Evolutionary conservation across 2,113 vertebrate genomes (phyloP).

Genomic region (Paraplagusia blochii): DNA sequence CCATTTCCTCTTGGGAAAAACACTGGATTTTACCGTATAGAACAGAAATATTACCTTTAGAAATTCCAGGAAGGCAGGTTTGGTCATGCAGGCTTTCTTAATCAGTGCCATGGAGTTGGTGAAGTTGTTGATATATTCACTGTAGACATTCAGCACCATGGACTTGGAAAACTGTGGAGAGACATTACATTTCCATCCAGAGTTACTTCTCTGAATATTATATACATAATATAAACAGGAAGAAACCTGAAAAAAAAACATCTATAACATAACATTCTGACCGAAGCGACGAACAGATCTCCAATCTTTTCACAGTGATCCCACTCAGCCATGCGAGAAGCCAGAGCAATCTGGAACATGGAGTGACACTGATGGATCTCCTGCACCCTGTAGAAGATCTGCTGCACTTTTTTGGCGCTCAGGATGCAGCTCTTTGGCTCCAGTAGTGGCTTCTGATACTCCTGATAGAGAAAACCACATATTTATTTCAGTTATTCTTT

Average conservation of each 20-base stretch:
- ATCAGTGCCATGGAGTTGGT: slow-evolving; percentile 93
- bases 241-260: background rate
- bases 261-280: slow-evolving; percentile 62
- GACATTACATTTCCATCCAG: background rate
- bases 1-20: background rate
- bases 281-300: slow-evolving; percentile 93
- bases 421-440: slow-evolving; percentile 88
- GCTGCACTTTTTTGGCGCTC: slow-evolving; percentile 85
- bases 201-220: background rate
- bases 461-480: slow-evolving; percentile 64
- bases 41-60: slow-evolving; percentile 80
- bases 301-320: slow-evolving; percentile 88
- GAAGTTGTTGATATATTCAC: slow-evolving; percentile 97
- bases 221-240: no score
- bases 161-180: slow-evolving; percentile 91
- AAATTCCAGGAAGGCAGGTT: slow-evolving; percentile 92
- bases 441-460: slow-evolving; percentile 87
- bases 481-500: no score
- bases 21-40: background rate
- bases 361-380: slow-evolving; percentile 95
- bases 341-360: slow-evolving; percentile 94
- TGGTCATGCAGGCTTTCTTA: slow-evolving; percentile 94
- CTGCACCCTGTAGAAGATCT: slow-evolving; percentile 84
- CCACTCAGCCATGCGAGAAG: slow-evolving; percentile 91
- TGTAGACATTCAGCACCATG: slow-evolving; percentile 96